These are phyloP conservation scores for Embiotoca jacksoni DNA, from an alignment of 2,113 vertebrate species.

Conservation along the genomic window DNA sequence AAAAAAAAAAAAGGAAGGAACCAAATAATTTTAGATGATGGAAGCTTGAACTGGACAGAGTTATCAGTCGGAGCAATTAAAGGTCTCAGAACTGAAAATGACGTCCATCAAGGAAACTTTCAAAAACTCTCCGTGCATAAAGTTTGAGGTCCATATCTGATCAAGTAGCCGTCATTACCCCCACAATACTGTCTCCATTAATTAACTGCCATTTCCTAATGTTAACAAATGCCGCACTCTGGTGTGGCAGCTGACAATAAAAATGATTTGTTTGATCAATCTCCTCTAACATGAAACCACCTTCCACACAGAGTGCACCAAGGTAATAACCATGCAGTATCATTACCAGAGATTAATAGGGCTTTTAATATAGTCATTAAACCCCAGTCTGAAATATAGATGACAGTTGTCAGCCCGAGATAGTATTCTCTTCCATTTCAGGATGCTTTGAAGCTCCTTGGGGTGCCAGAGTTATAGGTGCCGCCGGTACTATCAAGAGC, in stretches of 20 bases:
- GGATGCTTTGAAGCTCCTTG: slow-evolving; percentile 45
- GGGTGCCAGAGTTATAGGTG: slow-evolving; percentile 55
- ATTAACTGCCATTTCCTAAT: slow-evolving; percentile 65
- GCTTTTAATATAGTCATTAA: slow-evolving; percentile 78
- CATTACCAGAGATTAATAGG: slow-evolving; percentile 77
- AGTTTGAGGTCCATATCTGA: slow-evolving; percentile 24
- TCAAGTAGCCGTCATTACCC: slow-evolving; percentile 39
- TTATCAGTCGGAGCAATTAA: neutral
- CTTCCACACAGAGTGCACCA: slow-evolving; percentile 38
- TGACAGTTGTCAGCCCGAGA: slow-evolving; percentile 61
- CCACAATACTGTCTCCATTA: slow-evolving; percentile 41
- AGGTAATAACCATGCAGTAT: slow-evolving; percentile 69
- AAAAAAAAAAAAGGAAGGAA: no score
- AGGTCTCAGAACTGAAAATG: neutral
- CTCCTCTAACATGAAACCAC: slow-evolving; percentile 49
- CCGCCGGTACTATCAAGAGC: slow-evolving; percentile 56
- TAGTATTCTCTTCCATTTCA: slow-evolving; percentile 47
- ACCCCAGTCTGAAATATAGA: slow-evolving; percentile 67
- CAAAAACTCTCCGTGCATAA: neutral
- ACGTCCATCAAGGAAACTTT: neutral
- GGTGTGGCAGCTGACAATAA: slow-evolving; percentile 64
- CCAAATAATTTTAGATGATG: neutral
- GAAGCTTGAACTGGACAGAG: neutral
- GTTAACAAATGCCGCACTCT: slow-evolving; percentile 69
- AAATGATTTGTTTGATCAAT: slow-evolving; percentile 73